phyloP scores from a whole-genome alignment of 2,888 invertebrate genomes.

The Branchellion lobata region DNA sequence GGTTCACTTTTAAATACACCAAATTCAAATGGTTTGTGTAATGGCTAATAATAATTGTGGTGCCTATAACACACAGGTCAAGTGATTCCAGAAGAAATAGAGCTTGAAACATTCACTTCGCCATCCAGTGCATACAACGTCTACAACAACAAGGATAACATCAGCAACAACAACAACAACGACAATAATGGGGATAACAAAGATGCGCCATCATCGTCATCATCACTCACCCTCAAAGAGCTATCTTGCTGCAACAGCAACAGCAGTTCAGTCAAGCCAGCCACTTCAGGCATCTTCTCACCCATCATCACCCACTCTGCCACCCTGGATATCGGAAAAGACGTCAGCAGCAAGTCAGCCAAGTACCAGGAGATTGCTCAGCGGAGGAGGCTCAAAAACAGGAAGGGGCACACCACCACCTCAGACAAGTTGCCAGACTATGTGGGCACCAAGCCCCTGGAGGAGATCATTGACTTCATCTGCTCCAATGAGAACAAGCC shows the following conservation, averaged over 20 bases:
- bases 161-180: no score
- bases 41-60: no score
- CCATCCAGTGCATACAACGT: no score
- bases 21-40: no score
- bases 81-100: no score
- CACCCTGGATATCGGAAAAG: neutral
- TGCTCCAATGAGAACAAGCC: constrained; percentile 32
- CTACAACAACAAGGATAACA: no score
- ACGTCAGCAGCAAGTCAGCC: neutral
- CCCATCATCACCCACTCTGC: constrained; percentile 4
- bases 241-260: neutral
- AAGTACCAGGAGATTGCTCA: constrained; percentile 24
- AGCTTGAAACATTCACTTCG: no score
- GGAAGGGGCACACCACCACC: neutral
- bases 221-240: no score
- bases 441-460: constrained; percentile 20
- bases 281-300: neutral
- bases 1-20: no score
- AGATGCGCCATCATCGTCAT: no score
- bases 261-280: neutral
- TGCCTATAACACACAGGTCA: no score
- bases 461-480: constrained; percentile 39
- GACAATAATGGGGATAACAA: no score
- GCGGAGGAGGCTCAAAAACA: constrained; percentile 23
- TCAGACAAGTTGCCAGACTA: constrained; percentile 33